Evolutionary conservation across 2,888 invertebrate species (phyloP), one percentile per base, ranked within the genome.

Genomic region (Pocota personata): DNA sequence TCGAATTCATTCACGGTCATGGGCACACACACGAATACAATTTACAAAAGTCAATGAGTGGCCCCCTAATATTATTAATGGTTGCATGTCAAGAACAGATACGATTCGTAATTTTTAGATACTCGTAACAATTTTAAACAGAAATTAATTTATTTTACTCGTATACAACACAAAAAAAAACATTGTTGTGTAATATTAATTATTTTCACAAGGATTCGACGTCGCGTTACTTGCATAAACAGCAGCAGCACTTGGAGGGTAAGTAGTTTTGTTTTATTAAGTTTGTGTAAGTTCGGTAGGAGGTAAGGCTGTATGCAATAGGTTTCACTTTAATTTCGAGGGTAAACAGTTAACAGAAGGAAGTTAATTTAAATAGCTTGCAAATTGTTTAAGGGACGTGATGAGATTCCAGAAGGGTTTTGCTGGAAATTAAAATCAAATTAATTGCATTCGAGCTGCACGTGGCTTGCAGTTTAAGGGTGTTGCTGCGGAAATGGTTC

Each of bases 31-130:
- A 60, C 16, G 6, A 37, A 21, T 12, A 43, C 37, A 58, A 52
- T 67, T 16, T 10, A n/a, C n/a, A n/a, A n/a, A 32, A 66, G 40
- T 10, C 30, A 55, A 5, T 43, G 43, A 3, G 37, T 37, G 52
- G 24, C 12, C 55, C 7, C 8, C 3, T 16, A 30, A 12, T 43
- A 50, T 73, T 37, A 80, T 80, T 73, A 67, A 80, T 80, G 73
- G 67, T 35, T n/a, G 19, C 43, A 50, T 67, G 73, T 73, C 80
- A 73, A 24, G 43, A 52, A 52, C 80, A 80, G 80, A 73, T 66
- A 32, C 27, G 57, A 48, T 37, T 66, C 58, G 64, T 79, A 62
- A 72, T 71, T 71, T 69, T 14, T 19, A 12, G 30, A 37, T n/a
- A n/a, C n/a, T n/a, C n/a, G n/a, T 21, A 72, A 71, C 16, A 43